Evolutionary conservation across 2,113 vertebrate species (phyloP).

Genomic region (Rallus limicola): DNA sequence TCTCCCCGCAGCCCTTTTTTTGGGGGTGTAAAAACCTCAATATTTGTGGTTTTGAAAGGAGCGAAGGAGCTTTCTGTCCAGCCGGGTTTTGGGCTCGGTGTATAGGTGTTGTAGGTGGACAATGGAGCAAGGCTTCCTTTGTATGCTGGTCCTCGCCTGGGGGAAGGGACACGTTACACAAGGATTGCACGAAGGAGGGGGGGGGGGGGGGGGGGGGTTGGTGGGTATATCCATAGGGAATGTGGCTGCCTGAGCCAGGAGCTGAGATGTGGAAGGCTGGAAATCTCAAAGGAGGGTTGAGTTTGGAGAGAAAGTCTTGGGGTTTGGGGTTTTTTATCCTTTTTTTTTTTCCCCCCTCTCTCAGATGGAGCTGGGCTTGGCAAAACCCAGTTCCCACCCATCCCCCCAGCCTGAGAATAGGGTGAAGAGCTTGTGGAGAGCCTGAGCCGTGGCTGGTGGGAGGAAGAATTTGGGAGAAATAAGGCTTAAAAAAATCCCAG

Average conservation of each 20-base stretch:
- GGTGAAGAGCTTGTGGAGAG: neutral
- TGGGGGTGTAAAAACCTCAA: neutral
- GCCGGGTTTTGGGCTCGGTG: neutral
- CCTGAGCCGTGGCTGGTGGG: neutral
- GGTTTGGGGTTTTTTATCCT: neutral
- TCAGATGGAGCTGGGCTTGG: conserved; percentile 34
- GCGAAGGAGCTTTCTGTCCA: neutral
- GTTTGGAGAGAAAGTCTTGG: neutral
- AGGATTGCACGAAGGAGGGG: neutral
- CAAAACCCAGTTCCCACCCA: conserved; percentile 52
- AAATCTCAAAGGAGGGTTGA: neutral
- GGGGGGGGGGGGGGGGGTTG: neutral
- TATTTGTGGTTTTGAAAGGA: neutral
- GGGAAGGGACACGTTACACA: conserved; percentile 66
- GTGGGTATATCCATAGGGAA: neutral
- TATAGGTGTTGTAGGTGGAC: conserved; percentile 59
- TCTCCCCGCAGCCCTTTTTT: neutral
- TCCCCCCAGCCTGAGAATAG: conserved; percentile 42
- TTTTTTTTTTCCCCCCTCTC: neutral
- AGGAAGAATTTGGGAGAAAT: neutral
- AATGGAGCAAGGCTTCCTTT: conserved; percentile 74
- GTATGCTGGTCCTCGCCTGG: conserved; percentile 65
- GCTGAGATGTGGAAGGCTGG: neutral
- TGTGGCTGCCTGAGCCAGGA: neutral
- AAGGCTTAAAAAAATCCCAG: fast-evolving